Base-by-base conservation (phyloP, 2,797 vertebrate species). In the Hemibagrus guttatus region DNA sequence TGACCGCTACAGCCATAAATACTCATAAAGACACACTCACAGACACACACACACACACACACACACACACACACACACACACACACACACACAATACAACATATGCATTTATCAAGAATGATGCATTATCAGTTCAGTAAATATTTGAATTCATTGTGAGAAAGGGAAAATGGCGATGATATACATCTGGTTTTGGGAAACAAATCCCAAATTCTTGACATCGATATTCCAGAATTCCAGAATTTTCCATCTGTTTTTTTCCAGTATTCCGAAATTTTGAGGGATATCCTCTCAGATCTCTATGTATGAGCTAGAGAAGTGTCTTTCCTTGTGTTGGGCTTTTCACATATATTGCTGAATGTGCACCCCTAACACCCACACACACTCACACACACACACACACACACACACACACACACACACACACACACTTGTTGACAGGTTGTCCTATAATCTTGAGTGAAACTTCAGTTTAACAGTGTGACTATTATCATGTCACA, bases 1-100 rank as follows among this genome's bases (percentile, higher is more conserved):
- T 96, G 96, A 97, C 94, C 93, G 95, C 91, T 92, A 89, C 88
- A 89, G 71, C 92, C 94, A 95, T 92, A 89, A 94, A 94, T 78
- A 91, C 85, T 58, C 84, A 69, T 39, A 68, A 61, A 82, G 66
- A 81, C 42, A 61, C 69, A 46, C 39, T 66, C 26, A 88, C 74
- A 74, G 81, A 80, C 66, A 63, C 31, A 76, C 69, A 87, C 74
- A 81, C 84, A 84, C 42, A 88, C 42, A 59, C 63, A 76, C 79
- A 66, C 71, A 72, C 71, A 69, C 31, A 76, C 28, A 83, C 23
- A 87, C 54, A 75, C 49, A 82, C 64, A 84, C 63, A 80, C 75
- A 90, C 54, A 61, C 46, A 75, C 28, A 85, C 52, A 31, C 46
- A 35, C 46, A 1, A 49, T 74, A 74, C 42, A 49, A 23, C 49